Conservation (phyloP, 2,113 vertebrate species). For the Gambusia affinis region DNA sequence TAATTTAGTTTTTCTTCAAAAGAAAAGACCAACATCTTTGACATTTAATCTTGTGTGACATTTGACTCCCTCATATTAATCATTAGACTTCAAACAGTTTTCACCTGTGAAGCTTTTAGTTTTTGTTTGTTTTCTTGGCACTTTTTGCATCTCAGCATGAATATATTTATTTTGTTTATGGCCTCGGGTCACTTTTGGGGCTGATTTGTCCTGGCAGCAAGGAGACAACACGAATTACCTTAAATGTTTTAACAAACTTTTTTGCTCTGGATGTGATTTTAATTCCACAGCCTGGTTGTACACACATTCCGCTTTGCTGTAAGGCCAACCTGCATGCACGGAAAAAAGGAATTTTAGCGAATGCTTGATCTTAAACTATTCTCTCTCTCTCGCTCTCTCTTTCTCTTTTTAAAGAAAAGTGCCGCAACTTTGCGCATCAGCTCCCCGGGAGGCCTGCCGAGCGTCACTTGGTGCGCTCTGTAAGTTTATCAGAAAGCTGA, state of each 20-base stretch:
- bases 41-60: not conserved
- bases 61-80: not conserved
- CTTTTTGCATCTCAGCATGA: not conserved
- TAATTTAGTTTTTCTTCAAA: not conserved
- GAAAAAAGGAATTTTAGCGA: not conserved
- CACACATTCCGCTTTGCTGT: not conserved
- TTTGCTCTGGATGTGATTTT: not conserved
- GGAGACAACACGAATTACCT: not conserved
- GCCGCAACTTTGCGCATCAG: not conserved
- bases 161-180: not conserved
- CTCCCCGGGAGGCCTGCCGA: constrained; percentile 1
- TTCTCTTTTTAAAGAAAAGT: not conserved
- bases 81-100: not conserved
- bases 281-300: not conserved
- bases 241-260: not conserved
- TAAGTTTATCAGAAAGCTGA: constrained; percentile 8
- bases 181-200: not conserved
- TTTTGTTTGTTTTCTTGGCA: not conserved
- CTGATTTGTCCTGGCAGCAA: not conserved
- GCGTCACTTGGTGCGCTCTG: constrained; percentile 18
- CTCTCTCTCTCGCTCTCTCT: too few species aligned
- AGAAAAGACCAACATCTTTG: not conserved
- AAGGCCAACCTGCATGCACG: not conserved
- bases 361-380: not conserved
- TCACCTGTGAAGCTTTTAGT: not conserved